A percentile compares a stretch with the other conserved stretches of the same genome.
Evolutionary conservation across 2,888 invertebrate species (phyloP).

Genomic region (Pyrrhosoma nymphula): DNA sequence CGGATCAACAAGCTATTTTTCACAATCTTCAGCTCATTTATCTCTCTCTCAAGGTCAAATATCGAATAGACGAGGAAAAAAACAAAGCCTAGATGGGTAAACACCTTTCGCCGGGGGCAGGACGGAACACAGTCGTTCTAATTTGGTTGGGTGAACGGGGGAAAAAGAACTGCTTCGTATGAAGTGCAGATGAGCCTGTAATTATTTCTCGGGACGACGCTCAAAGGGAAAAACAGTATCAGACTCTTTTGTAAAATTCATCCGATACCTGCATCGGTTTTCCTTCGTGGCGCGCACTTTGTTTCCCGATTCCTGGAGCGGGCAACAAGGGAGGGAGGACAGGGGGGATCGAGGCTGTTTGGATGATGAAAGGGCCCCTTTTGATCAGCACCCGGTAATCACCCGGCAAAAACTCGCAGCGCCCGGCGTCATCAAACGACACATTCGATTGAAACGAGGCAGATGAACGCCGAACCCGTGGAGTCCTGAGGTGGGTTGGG

Average conservation of each 20-base stretch:
- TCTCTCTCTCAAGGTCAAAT: neutral
- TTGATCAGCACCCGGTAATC: conserved; percentile 23
- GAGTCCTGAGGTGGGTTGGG: neutral
- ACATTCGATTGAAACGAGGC: neutral
- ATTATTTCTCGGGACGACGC: neutral
- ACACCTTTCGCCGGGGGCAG: neutral
- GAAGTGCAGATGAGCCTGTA: neutral
- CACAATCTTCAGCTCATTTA: no score
- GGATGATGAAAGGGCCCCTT: neutral
- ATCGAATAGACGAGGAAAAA: neutral
- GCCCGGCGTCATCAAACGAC: neutral
- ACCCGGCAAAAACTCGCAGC: neutral
- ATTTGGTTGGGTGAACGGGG: neutral
- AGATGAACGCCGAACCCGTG: no score
- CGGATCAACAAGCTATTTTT: no score
- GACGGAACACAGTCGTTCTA: neutral
- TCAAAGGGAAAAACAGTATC: neutral
- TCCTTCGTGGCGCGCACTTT: neutral
- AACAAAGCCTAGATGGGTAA: neutral
- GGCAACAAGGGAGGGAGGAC: neutral
- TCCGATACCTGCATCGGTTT: neutral
- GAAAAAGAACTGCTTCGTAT: neutral
- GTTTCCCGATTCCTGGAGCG: neutral
- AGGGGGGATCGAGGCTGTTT: neutral
- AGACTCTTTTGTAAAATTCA: neutral